Evolutionary conservation across 2,888 invertebrate species (phyloP), one percentile per base, ranked within the genome.

Genomic region (Drosophila maculinotata): DNA sequence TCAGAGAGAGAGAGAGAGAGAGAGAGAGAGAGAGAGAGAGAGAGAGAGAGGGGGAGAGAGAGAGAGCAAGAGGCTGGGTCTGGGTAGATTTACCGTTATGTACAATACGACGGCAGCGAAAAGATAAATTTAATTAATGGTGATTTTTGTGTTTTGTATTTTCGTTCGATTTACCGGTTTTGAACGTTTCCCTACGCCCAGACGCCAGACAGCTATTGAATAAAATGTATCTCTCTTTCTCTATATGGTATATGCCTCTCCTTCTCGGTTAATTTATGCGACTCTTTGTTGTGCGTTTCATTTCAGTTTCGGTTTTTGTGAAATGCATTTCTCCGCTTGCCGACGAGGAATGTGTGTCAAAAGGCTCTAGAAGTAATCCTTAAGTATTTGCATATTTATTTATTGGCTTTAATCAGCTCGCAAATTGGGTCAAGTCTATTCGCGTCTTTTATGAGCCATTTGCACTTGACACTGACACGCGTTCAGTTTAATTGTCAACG

Each of bases 81-180:
- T 52, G 45, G 12, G 33, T 17, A 64, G 53, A 48, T 62, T 60
- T 73, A 83, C 76, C 65, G 87, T 86, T 77, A 71, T 60, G 44
- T 30, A 45, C 51, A 51, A 59, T 48, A 47, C 30, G 36, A 42
- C 33, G 25, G n/a, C 35, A n/a, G 48, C 57, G 36, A 59, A 54
- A 49, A 74, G 68, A 87, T 87, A 75, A 83, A 71, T 75, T 58
- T 68, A 68, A 83, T 86, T 77, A 77, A 83, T 83, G 83, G 62
- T 66, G 44, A 70, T 76, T 76, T 75, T 68, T 62, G 49, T 62
- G 36, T 17, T 14, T 65, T 66, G 44, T 76, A 53, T 58, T 54
- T 70, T 57, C 28, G 56, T 54, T 63, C 74, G 67, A 64, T 70
- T 78, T 79, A 82, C 87, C 76, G 76, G 82, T 87, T 87, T 58